Evolutionary conservation across 53 echinoderm and acorn worm species (phyloP).

Genomic region (Hippasteria phrygiana): DNA sequence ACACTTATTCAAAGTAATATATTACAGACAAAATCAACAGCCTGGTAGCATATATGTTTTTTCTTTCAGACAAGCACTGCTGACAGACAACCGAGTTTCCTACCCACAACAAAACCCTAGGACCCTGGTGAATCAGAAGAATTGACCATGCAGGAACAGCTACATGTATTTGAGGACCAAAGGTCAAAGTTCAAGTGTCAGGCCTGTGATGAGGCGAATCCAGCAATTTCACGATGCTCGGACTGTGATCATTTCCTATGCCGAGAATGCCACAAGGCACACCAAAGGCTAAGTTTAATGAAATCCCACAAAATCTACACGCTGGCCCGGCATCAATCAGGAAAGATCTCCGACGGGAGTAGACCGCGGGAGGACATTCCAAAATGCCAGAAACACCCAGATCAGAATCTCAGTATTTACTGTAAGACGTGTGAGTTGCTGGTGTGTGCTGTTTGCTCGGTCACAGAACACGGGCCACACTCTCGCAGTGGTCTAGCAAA

Average conservation of each 20-base stretch:
- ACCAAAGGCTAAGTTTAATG: neutral
- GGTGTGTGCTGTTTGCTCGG: neutral
- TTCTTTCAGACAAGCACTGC: too few species aligned
- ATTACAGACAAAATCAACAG: too few species aligned
- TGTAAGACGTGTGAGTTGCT: neutral
- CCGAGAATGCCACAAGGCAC: neutral
- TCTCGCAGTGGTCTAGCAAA: conserved; percentile 1
- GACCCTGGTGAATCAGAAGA: too few species aligned
- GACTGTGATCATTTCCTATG: neutral
- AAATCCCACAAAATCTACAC: neutral
- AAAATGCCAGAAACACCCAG: neutral
- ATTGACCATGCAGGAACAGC: too few species aligned
- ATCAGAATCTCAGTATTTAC: neutral
- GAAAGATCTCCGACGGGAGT: neutral
- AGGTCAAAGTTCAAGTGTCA: neutral
- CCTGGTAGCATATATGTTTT: too few species aligned
- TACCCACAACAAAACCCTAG: too few species aligned
- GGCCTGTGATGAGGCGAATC: neutral
- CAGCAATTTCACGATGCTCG: neutral
- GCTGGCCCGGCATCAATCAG: neutral
- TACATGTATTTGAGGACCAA: too few species aligned
- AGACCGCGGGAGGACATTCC: neutral
- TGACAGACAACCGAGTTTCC: too few species aligned
- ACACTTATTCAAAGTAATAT: too few species aligned
- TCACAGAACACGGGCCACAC: neutral